Evolutionary conservation across 1,140 invertebrate genomes (phyloP).

Genomic region (Cyphomyrmex costatus): DNA sequence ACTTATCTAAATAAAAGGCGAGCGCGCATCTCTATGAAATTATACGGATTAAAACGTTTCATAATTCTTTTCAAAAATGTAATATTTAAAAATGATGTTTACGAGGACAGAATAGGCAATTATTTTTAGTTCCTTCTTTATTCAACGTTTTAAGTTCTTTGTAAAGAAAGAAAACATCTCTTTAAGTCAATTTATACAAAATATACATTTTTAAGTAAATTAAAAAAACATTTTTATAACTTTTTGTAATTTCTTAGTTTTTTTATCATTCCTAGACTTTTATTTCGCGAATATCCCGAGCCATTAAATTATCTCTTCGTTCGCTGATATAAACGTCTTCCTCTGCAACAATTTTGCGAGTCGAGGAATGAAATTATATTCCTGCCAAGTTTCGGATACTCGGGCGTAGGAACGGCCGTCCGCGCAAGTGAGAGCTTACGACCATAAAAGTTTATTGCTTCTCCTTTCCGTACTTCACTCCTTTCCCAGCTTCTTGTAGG

Average conservation of each 20-base stretch:
- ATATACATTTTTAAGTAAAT: neutral
- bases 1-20: neutral
- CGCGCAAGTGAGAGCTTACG: slow-evolving; percentile 45
- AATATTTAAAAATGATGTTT: slow-evolving; percentile 8
- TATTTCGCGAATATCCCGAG: neutral
- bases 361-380: slow-evolving; percentile 13
- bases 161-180: too few relatives aligned
- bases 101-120: neutral
- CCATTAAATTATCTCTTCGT: neutral
- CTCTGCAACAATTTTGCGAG: slow-evolving; percentile 7
- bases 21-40: neutral
- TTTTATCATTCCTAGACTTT: neutral
- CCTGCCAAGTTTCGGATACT: slow-evolving; percentile 19
- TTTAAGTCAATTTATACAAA: neutral
- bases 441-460: slow-evolving; percentile 77
- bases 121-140: neutral
- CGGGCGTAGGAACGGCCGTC: neutral
- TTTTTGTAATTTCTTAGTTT: neutral
- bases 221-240: neutral
- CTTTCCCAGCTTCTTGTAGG: slow-evolving; percentile 30
- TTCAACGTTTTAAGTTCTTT: neutral
- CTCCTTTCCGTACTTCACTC: slow-evolving; percentile 56
- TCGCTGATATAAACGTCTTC: neutral
- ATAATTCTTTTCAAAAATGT: neutral
- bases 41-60: neutral